Conservation (phyloP, 2,113 vertebrate genomes). For the Vicugna pacos region DNA sequence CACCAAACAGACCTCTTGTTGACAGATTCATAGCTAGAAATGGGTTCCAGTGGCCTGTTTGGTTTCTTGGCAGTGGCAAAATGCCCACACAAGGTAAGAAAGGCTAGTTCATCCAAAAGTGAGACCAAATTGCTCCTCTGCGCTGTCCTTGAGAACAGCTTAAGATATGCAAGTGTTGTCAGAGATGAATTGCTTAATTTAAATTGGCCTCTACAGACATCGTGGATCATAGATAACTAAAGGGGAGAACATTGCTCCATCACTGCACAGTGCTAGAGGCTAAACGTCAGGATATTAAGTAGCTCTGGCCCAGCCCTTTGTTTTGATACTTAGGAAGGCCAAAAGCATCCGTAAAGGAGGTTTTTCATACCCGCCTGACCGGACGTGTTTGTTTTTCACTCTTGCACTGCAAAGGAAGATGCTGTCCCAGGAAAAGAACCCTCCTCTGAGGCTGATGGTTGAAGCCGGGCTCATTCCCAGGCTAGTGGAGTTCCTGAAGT, state of each 20-base stretch:
- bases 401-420: constrained; percentile 87
- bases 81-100: neutral
- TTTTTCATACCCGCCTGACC: neutral
- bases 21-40: neutral
- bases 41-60: neutral
- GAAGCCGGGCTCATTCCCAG: constrained; percentile 90
- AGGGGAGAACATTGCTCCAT: neutral
- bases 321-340: neutral
- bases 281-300: neutral
- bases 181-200: constrained; percentile 74
- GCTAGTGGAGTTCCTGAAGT: constrained; percentile 91
- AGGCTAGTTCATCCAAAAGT: neutral
- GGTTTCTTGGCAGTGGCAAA: neutral
- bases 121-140: neutral
- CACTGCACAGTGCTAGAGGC: neutral
- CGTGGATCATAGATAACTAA: constrained; percentile 8
- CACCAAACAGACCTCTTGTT: neutral
- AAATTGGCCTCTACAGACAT: constrained; percentile 40
- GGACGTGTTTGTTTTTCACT: neutral
- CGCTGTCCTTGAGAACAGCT: constrained; percentile 52
- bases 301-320: neutral
- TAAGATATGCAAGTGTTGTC: constrained; percentile 59
- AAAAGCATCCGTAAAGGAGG: neutral
- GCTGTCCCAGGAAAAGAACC: constrained; percentile 91
- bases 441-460: constrained; percentile 90